Evolutionary conservation across 1,140 invertebrate genomes (phyloP), one percentile per base, ranked within the genome.

Genomic region (Lysiphlebus fabarum): DNA sequence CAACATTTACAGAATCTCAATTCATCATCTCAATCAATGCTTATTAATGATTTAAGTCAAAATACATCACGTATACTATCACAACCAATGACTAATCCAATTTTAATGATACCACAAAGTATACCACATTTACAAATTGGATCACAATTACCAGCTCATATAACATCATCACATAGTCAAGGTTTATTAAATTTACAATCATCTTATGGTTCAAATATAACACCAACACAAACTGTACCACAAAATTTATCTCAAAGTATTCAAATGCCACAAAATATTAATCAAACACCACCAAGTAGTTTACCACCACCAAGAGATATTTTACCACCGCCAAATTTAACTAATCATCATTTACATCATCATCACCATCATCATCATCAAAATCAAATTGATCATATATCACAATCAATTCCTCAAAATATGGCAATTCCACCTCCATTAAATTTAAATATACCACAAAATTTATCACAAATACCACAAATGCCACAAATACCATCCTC

Each of bases 401-500:
- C 62, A 37, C 65, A 66, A 54, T 67, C 70, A 9, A 59, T 78
- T 43, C 70, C 76, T 8, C 51, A 79, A 6, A 79, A 74, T 41
- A 78, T 80, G 75, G 77, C 78, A 50, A 77, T 79, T 51, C 12
- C 69, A 10, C 58, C 62, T 17, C 72, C 65, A 42, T 62, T 71
- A 1, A 68, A 71, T 36, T 77, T 78, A 60, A 77, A 67, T 26
- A 61, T 79, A 40, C 75, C 76, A 34, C 75, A 78, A 43, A 78
- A 80, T 44, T 57, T 80, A 5, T 77, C 76, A 2, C 71, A 74
- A 33, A 69, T 47, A 26, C 66, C 75, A 33, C 72, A 72, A 11
- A 68, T 76, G 58, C 62, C 75, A 1, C 17, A 26, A 26, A 26
- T 26, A 26, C 17, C 17, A 26, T 26, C 17, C 17, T 65, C 69